These are phyloP conservation scores for Falcaria lacertinaria DNA, from an alignment of 2,888 invertebrate species.

Conservation along the genomic window DNA sequence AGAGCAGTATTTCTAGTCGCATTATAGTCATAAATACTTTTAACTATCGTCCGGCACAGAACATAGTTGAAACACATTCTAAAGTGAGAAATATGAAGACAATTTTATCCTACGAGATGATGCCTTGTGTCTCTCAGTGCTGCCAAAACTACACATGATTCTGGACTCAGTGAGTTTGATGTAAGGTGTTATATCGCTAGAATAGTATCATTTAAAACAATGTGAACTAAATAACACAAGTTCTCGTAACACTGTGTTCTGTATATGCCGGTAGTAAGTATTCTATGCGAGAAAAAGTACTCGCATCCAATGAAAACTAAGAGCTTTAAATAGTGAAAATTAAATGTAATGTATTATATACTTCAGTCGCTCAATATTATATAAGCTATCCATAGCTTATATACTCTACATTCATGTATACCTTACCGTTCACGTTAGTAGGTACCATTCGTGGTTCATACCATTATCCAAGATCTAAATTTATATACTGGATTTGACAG, in stretches of 20 bases:
- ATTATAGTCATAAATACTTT: background rate
- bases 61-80: too few relatives aligned
- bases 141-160: background rate
- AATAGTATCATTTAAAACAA: too few relatives aligned
- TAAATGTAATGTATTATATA: slow-evolving; percentile 72
- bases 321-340: slow-evolving; percentile 79
- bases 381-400: slow-evolving; percentile 75
- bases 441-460: slow-evolving; percentile 23
- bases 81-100: too few relatives aligned
- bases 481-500: too few relatives aligned
- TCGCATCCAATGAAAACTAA: slow-evolving; percentile 75
- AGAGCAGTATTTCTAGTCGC: background rate
- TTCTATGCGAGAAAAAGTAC: slow-evolving; percentile 61
- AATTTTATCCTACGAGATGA: too few relatives aligned
- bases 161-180: background rate
- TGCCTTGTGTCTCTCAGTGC: too few relatives aligned
- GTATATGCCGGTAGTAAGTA: slow-evolving; percentile 48
- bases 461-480: slow-evolving; percentile 62
- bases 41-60: background rate
- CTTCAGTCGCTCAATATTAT: slow-evolving; percentile 75
- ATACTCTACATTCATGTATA: slow-evolving; percentile 62
- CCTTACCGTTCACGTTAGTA: slow-evolving; percentile 43
- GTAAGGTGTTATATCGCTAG: background rate
- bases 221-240: too few relatives aligned
- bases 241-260: slow-evolving; percentile 1